Evolutionary conservation across 2,888 invertebrate species (phyloP).

Genomic region (Stenolophus ochropezus): DNA sequence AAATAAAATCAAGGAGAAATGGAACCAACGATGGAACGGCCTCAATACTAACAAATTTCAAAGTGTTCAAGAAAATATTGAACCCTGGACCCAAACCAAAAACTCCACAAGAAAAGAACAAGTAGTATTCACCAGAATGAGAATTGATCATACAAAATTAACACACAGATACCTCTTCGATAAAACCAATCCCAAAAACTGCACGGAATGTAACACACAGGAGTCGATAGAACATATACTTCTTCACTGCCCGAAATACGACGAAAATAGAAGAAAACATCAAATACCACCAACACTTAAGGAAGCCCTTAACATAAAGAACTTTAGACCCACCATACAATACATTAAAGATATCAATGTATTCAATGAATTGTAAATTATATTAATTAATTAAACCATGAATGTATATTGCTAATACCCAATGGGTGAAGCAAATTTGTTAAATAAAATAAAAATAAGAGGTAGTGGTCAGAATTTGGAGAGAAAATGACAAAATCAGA

Average conservation of each 20-base stretch:
- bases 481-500: too few relatives aligned
- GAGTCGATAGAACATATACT: neutral
- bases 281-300: conserved; percentile 18
- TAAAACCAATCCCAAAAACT: neutral
- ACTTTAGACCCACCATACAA: neutral
- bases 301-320: neutral
- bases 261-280: neutral
- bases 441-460: too few relatives aligned
- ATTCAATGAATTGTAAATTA: neutral
- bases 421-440: neutral
- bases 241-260: neutral
- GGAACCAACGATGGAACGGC: neutral
- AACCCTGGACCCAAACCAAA: neutral
- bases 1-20: neutral
- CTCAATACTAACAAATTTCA: neutral
- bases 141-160: neutral
- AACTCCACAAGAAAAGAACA: conserved; percentile 12
- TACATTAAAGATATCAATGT: neutral
- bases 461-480: too few relatives aligned
- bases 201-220: neutral
- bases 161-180: neutral
- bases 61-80: neutral
- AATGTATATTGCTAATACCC: neutral
- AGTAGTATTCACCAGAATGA: conserved; percentile 2
- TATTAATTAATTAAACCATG: too few relatives aligned